Evolutionary conservation across 1,140 invertebrate species (phyloP).

Genomic region (Globodera rostochiensis): DNA sequence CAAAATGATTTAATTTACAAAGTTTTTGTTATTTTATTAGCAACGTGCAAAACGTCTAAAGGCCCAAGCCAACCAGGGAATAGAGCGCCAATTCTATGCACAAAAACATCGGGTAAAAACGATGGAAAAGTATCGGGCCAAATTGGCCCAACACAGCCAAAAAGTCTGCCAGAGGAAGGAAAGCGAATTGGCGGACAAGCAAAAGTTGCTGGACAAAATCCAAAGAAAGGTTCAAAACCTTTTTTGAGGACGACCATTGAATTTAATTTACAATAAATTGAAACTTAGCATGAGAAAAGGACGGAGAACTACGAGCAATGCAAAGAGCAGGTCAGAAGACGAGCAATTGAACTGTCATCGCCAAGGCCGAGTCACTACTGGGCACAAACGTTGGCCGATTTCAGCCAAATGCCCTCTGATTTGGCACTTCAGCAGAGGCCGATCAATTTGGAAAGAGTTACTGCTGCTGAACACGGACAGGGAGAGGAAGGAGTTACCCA

Average conservation of each 20-base stretch:
- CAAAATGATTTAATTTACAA: not conserved
- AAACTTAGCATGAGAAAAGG: slow-evolving; percentile 38
- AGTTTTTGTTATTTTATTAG: slow-evolving; percentile 23
- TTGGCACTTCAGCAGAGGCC: slow-evolving; percentile 6
- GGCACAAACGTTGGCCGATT: slow-evolving; percentile 25
- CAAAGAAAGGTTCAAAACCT: slow-evolving; percentile 24
- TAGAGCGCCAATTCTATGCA: slow-evolving; percentile 33
- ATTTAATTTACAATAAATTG: slow-evolving; percentile 2
- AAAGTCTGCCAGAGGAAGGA: slow-evolving; percentile 27
- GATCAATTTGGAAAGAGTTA: not conserved
- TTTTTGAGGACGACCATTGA: not conserved
- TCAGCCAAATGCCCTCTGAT: slow-evolving; percentile 31
- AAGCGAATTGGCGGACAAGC: slow-evolving; percentile 23
- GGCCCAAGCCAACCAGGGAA: slow-evolving; percentile 19
- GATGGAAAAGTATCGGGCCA: slow-evolving; percentile 8
- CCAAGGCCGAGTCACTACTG: slow-evolving; percentile 21
- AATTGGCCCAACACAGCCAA: slow-evolving; percentile 25
- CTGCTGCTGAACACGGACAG: not conserved
- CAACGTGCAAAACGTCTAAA: slow-evolving; percentile 30
- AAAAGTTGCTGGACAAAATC: slow-evolving; percentile 37
- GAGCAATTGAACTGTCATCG: slow-evolving; percentile 34
- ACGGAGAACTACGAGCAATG: slow-evolving; percentile 26
- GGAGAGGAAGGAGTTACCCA: not conserved
- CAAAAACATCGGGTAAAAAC: slow-evolving; percentile 26
- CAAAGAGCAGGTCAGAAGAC: slow-evolving; percentile 25